Conservation (phyloP, 1,140 invertebrate genomes). For the Drosophila sturtevanti region DNA sequence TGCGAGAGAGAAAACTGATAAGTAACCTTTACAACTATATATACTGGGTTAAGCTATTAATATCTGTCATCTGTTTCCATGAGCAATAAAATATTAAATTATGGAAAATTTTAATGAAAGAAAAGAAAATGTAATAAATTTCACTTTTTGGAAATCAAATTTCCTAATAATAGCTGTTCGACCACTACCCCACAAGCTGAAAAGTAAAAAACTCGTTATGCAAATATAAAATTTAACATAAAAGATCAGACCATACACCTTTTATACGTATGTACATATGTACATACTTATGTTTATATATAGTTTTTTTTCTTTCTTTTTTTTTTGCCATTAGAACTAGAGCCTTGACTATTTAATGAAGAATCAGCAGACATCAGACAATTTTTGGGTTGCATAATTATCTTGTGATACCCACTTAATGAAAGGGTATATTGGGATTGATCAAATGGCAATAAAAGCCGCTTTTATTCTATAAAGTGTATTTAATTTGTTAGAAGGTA, state of each 20-base stretch:
- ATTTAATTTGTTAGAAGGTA: background rate
- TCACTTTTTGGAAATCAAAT: background rate
- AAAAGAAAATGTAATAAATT: slow-evolving; percentile 28
- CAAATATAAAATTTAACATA: slow-evolving; percentile 34
- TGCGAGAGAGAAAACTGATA: background rate
- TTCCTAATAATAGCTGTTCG: slow-evolving; percentile 20
- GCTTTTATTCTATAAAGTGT: too few species aligned
- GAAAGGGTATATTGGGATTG: background rate
- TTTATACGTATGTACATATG: background rate
- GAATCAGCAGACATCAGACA: background rate
- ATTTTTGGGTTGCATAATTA: background rate
- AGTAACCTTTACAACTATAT: background rate
- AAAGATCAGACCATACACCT: slow-evolving; percentile 41
- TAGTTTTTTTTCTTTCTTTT: slow-evolving; percentile 25
- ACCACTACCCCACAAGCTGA: background rate
- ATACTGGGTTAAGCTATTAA: background rate
- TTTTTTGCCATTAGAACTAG: slow-evolving; percentile 38
- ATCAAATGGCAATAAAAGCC: too few species aligned
- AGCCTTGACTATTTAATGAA: slow-evolving; percentile 26
- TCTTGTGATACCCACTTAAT: background rate
- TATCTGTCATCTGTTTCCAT: background rate
- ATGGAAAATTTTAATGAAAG: too few species aligned
- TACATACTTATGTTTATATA: background rate
- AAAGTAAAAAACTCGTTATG: slow-evolving; percentile 37
- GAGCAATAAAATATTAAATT: slow-evolving; percentile 1